phyloP scores from a whole-genome alignment of 2,888 invertebrate species.

The Cantharis flavilabris region DNA sequence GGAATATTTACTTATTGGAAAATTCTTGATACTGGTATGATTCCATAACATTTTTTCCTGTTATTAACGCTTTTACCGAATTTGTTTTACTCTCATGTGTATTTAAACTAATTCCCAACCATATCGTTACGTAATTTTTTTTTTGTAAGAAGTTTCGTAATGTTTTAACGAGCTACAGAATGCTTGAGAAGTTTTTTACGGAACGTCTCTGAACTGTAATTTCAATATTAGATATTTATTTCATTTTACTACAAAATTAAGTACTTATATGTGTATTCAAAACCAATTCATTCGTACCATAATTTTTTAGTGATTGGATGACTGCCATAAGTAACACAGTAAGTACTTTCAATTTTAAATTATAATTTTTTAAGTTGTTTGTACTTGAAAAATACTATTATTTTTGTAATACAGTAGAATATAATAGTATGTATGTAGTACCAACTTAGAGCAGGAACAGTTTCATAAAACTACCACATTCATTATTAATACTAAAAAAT shows the following conservation, averaged over 20 bases:
- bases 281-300: neutral
- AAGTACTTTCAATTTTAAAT: conserved; percentile 53
- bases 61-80: neutral
- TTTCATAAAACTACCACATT: neutral
- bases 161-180: neutral
- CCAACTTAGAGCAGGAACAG: neutral
- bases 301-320: conserved; percentile 74
- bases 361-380: neutral
- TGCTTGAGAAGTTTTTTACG: neutral
- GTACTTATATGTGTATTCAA: neutral
- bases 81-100: neutral
- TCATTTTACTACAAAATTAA: neutral
- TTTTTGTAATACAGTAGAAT: neutral
- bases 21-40: neutral
- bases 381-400: neutral
- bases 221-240: neutral
- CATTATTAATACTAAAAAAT: neutral
- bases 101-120: neutral
- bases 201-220: neutral
- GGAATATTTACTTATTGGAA: neutral
- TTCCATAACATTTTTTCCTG: neutral
- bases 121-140: neutral
- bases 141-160: neutral
- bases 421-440: neutral
- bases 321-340: conserved; percentile 80